These are phyloP conservation scores for Agelastica alni DNA, from an alignment of 2,888 invertebrate genomes.

Conservation along the genomic window DNA sequence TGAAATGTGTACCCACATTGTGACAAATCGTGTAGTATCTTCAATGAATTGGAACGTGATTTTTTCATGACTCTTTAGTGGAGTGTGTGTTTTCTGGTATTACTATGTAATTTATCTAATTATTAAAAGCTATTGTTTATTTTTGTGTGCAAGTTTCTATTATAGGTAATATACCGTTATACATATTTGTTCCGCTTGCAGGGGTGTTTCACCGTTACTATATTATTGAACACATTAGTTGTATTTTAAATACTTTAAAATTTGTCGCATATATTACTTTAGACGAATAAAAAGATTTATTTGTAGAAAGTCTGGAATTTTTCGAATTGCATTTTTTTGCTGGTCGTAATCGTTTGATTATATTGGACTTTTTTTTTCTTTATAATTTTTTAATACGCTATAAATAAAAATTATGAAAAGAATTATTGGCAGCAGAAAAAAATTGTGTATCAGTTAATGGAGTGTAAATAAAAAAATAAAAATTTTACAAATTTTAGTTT, in stretches of 20 bases:
- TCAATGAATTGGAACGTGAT: too few species aligned
- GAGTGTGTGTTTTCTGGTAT: conserved; percentile 45
- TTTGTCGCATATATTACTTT: not conserved
- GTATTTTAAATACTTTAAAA: conserved; percentile 28
- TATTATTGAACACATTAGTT: conserved; percentile 36
- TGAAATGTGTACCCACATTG: too few species aligned
- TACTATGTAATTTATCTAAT: conserved; percentile 36
- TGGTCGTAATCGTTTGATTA: too few species aligned
- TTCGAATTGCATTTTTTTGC: too few species aligned
- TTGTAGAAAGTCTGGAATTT: too few species aligned
- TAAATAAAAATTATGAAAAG: too few species aligned
- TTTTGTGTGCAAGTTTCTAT: conserved; percentile 53
- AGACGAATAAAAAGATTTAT: too few species aligned
- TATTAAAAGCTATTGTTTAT: conserved; percentile 46
- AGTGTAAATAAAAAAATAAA: too few species aligned
- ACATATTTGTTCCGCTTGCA: conserved; percentile 47
- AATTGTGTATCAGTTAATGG: too few species aligned
- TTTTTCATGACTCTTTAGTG: conserved; percentile 31
- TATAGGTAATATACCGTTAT: conserved; percentile 41
- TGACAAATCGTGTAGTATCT: too few species aligned
- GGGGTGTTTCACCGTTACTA: conserved; percentile 50
- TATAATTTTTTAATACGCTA: not conserved
- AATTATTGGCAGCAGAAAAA: too few species aligned
- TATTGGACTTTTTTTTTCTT: not conserved
- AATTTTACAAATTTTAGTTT: too few species aligned